A percentile compares a stretch with the other conserved stretches of the same genome.
Conservation (phyloP, 1,140 invertebrate genomes). For the Adoxophyes honmai region DNA sequence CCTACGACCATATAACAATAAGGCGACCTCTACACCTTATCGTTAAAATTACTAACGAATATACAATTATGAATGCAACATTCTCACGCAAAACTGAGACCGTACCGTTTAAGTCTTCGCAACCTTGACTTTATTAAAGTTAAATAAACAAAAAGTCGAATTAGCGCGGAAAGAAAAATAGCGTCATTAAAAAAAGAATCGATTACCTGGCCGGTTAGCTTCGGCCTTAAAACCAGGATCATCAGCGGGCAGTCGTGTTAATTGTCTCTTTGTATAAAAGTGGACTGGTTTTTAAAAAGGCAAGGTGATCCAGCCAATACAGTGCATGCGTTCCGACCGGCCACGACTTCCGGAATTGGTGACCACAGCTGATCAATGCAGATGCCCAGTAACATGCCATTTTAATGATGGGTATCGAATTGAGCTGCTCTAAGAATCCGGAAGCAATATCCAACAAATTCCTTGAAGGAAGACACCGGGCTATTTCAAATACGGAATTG, state of each 20-base stretch:
- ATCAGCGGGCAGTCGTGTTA: constrained; percentile 21
- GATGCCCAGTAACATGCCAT: background rate
- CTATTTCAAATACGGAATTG: too few relatives aligned
- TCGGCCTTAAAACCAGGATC: constrained; percentile 40
- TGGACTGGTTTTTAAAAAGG: constrained; percentile 37
- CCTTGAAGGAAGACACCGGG: background rate
- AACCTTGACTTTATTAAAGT: constrained; percentile 41
- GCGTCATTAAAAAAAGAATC: too few relatives aligned
- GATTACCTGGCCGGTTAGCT: too few relatives aligned
- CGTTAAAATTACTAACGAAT: constrained; percentile 60
- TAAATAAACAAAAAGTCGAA: constrained; percentile 27
- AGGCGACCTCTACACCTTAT: constrained; percentile 57
- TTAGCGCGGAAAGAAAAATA: too few relatives aligned
- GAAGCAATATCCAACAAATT: background rate
- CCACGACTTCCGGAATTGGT: constrained; percentile 28
- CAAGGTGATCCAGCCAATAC: constrained; percentile 34
- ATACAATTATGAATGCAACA: constrained; percentile 47
- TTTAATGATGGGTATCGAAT: background rate
- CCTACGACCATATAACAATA: constrained; percentile 58
- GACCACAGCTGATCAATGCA: constrained; percentile 3
- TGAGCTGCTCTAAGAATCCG: background rate
- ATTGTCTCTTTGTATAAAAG: constrained; percentile 23
- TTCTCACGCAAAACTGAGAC: constrained; percentile 59
- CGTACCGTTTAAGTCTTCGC: constrained; percentile 33
- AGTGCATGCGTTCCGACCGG: constrained; percentile 28